Evolutionary conservation across 2,888 invertebrate species (phyloP), one percentile per base, ranked within the genome.

Genomic region (Tholera decimalis): DNA sequence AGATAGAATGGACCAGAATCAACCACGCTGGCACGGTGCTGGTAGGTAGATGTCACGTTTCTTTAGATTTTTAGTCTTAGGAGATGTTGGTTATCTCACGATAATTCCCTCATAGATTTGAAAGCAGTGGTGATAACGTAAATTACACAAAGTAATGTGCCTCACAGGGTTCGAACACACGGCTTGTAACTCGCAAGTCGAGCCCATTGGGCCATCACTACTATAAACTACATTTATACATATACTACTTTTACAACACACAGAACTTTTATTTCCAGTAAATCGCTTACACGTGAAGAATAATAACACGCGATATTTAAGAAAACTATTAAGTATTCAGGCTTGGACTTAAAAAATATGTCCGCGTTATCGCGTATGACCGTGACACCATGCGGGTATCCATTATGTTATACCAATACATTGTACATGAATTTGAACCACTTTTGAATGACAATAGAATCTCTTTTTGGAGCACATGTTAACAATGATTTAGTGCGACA

Each of bases 341-440:
- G 78, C 79, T 65, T 74, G 70, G 63, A 72, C 73, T 81, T 82
- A 85, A 88, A 88, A 86, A 88, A 84, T 83, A 78, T 82, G 83
- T 83, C 60, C 85, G 82, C 83, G 85, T 89, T 90, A 90, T 89
- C 87, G 87, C 71, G 79, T 87, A 85, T 88, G 89, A 87, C 91
- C 91, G 84, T 90, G 90, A 91, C 90, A 90, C 84, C 68, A 85
- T 86, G 87, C 84, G 86, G 85, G 88, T 88, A 80, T 90, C 90
- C 91, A 91, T 85, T 90, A 80, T 79, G 91, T 85, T 90, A 80
- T 79, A 68, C 66, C 63, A 71, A 6, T 22, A 24, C 60, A 67
- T 57, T 44, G 66, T 65, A 47, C 0, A 58, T 53, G 50, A 72
- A 72, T 74, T 65, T 55, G 50, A 43, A 61, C 54, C 65, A 43